A percentile compares a stretch with the other conserved stretches of the same genome.
Evolutionary conservation across 2,797 vertebrate genomes (phyloP).

Genomic region (Anguilla megastoma): DNA sequence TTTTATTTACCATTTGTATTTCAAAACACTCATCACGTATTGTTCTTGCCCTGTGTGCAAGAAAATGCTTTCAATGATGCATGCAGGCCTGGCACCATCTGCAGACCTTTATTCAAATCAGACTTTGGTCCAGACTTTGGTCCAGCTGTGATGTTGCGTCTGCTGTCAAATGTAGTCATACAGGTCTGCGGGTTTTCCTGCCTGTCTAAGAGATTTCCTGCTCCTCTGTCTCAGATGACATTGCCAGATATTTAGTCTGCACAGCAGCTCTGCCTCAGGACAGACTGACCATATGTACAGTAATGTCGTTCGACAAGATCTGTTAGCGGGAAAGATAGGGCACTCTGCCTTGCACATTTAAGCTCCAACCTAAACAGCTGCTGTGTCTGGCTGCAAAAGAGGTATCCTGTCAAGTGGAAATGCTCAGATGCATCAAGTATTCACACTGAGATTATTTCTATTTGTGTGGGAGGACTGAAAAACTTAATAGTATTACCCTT

Average conservation of each 20-base stretch:
- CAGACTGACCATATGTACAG: conserved; percentile 67
- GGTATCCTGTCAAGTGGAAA: background rate
- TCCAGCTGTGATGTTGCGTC: conserved; percentile 59
- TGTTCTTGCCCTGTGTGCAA: background rate
- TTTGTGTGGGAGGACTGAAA: background rate
- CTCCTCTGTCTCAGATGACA: conserved; percentile 35
- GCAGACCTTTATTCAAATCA: conserved; percentile 66
- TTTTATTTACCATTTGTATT: background rate
- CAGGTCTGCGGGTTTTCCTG: background rate
- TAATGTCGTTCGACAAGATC: conserved; percentile 59
- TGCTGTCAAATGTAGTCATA: conserved; percentile 66
- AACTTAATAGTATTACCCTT: background rate
- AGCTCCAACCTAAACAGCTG: conserved; percentile 43
- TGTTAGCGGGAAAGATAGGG: conserved; percentile 61
- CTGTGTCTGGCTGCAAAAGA: conserved; percentile 6
- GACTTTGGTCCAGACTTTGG: conserved; percentile 58
- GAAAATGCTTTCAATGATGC: conserved; percentile 26
- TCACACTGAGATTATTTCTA: background rate
- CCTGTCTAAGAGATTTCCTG: conserved; percentile 17
- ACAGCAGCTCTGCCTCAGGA: conserved; percentile 55
- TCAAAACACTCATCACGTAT: background rate
- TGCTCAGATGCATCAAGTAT: background rate
- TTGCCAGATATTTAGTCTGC: conserved; percentile 37
- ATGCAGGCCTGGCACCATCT: conserved; percentile 63
- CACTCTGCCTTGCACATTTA: conserved; percentile 56